Evolutionary conservation across 1,140 invertebrate genomes (phyloP).

Genomic region (Semibalanus balanoides): DNA sequence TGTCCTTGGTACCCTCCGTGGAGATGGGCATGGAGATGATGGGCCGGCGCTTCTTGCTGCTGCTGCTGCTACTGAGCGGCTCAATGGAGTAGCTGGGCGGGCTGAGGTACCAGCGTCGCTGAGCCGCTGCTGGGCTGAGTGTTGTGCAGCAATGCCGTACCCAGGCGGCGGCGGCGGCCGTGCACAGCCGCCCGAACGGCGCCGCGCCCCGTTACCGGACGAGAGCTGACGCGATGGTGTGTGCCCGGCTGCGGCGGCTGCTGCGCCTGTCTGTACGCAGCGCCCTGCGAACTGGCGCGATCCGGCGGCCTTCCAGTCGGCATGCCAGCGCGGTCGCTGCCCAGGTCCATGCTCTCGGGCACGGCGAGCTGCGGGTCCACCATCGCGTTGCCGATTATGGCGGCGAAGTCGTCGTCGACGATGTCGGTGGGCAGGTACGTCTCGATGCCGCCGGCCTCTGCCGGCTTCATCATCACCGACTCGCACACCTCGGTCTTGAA

Average conservation of each 20-base stretch:
- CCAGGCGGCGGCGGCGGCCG: slow-evolving; percentile 29
- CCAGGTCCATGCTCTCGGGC: slow-evolving; percentile 17
- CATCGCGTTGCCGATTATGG: slow-evolving; percentile 75
- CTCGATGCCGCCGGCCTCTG: slow-evolving; percentile 25
- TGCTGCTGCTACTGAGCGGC: slow-evolving; percentile 16
- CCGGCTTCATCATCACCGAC: slow-evolving; percentile 31
- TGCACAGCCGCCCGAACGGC: slow-evolving; percentile 20
- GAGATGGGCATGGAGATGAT: slow-evolving; percentile 20
- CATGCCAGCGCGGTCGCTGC: slow-evolving; percentile 13
- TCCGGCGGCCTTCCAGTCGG: slow-evolving; percentile 56
- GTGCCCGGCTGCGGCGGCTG: slow-evolving; percentile 11
- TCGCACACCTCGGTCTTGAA: slow-evolving; percentile 27
- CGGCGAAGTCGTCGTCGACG: slow-evolving; percentile 72
- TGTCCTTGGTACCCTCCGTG: slow-evolving; percentile 48
- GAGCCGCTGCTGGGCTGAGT: slow-evolving; percentile 21
- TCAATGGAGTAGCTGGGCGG: slow-evolving; percentile 14
- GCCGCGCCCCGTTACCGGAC: slow-evolving; percentile 22
- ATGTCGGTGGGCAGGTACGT: slow-evolving; percentile 33
- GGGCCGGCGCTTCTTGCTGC: slow-evolving; percentile 19
- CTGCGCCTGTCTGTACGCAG: slow-evolving; percentile 19
- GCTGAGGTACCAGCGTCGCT: slow-evolving; percentile 19
- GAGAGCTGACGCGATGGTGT: slow-evolving; percentile 23
- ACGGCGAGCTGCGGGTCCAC: slow-evolving; percentile 44
- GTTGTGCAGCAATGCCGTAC: slow-evolving; percentile 19
- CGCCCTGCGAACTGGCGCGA: slow-evolving; percentile 51